phyloP scores from a whole-genome alignment of 2,113 vertebrate genomes.

The Paradisaea rubra region DNA sequence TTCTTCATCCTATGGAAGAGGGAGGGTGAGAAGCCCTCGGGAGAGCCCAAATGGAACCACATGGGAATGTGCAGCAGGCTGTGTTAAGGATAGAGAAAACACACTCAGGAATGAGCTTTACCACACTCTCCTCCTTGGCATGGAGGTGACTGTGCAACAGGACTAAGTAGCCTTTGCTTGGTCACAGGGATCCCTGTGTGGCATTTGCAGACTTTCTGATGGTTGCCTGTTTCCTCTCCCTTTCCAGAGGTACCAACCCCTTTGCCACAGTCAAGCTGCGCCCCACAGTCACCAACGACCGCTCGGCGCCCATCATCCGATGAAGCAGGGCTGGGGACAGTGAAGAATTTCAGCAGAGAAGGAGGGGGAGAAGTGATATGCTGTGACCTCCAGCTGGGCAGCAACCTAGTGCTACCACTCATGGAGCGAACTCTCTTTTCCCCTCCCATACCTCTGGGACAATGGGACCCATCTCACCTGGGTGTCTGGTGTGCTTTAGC shows the following conservation, averaged over 20 bases:
- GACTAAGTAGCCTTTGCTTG: neutral
- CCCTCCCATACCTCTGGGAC: neutral
- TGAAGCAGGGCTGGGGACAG: neutral
- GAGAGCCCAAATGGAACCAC: neutral
- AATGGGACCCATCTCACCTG: neutral
- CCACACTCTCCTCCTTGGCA: neutral
- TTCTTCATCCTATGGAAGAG: neutral
- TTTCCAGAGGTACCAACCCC: constrained; percentile 81
- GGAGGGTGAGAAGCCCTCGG: neutral
- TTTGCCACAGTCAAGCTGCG: constrained; percentile 86
- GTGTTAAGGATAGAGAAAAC: neutral
- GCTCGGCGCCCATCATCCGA: constrained; percentile 70
- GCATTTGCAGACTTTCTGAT: neutral
- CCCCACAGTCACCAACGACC: constrained; percentile 80
- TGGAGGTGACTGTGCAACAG: neutral
- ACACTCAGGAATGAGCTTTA: neutral
- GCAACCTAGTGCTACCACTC: neutral
- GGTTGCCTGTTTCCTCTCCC: neutral
- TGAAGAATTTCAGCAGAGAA: neutral
- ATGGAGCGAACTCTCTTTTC: neutral
- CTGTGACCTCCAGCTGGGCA: neutral
- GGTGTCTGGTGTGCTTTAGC: neutral
- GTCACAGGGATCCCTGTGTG: neutral
- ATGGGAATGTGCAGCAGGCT: neutral
- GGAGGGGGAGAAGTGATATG: neutral